phyloP scores from a whole-genome alignment of 2,888 invertebrate genomes.

The Leucophenga maculata region DNA sequence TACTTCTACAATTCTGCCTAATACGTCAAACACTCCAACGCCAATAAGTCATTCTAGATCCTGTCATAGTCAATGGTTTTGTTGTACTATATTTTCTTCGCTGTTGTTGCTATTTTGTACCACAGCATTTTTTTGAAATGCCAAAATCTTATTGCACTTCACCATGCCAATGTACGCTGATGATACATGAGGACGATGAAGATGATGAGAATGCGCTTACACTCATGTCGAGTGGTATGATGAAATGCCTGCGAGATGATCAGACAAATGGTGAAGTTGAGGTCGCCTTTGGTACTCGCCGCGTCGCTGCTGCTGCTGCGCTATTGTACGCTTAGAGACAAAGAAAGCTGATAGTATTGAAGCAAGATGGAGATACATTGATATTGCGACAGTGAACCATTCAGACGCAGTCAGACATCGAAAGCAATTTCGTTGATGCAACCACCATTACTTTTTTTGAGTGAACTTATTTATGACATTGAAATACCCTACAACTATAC shows the following conservation, averaged over 20 bases:
- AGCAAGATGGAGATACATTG: too few relatives aligned
- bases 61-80: conserved; percentile 44
- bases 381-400: too few relatives aligned
- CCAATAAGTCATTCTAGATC: conserved; percentile 52
- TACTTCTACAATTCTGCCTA: conserved; percentile 38
- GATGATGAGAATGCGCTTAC: not conserved
- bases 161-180: conserved; percentile 27
- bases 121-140: conserved; percentile 25
- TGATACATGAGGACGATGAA: not conserved
- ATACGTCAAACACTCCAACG: conserved; percentile 62
- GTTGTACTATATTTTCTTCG: not conserved
- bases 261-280: not conserved
- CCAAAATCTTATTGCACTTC: conserved; percentile 52
- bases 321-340: too few relatives aligned
- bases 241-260: not conserved
- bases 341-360: too few relatives aligned
- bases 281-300: too few relatives aligned
- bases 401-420: too few relatives aligned
- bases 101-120: conserved; percentile 24
- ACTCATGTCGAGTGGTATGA: not conserved
- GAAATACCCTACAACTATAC: not conserved
- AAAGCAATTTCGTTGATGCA: conserved; percentile 11
- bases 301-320: too few relatives aligned
- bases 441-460: not conserved
- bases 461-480: not conserved